These are phyloP conservation scores for Callospermophilus lateralis DNA, from an alignment of 2,113 vertebrate species.

Conservation along the genomic window DNA sequence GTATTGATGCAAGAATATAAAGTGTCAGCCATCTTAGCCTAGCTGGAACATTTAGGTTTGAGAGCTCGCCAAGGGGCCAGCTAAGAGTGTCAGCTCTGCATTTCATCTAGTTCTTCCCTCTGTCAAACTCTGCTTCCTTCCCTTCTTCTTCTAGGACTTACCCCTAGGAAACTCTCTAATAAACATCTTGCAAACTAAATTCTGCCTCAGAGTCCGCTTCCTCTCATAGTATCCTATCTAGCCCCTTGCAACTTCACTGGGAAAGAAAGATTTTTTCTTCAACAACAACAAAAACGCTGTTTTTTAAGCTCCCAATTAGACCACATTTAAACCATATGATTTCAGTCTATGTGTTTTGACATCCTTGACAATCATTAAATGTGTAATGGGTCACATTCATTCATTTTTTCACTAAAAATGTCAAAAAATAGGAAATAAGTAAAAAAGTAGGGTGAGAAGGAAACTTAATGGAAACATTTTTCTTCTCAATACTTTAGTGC, in stretches of 20 bases:
- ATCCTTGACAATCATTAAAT: neutral
- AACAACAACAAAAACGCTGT: neutral
- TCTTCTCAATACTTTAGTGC: conserved; percentile 76
- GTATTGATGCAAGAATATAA: rapidly evolving
- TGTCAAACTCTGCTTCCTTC: neutral
- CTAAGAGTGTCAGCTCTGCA: neutral
- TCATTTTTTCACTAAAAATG: conserved; percentile 33
- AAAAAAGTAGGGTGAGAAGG: conserved; percentile 47
- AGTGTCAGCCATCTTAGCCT: too few species aligned
- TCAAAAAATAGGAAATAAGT: conserved; percentile 41
- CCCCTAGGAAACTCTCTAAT: neutral
- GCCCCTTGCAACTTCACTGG: neutral
- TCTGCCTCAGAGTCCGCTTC: neutral
- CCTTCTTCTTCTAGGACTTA: neutral
- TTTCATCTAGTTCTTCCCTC: neutral
- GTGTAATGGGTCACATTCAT: neutral
- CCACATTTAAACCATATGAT: neutral
- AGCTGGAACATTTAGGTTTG: neutral
- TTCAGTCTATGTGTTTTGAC: neutral
- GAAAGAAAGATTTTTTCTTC: neutral
- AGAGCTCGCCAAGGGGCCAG: rapidly evolving
- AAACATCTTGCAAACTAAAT: neutral
- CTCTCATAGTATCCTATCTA: neutral
- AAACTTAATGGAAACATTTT: conserved; percentile 64
- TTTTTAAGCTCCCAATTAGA: neutral